Conservation (phyloP, 2,797 vertebrate species). For the Chlorospingus flavigularis region DNA sequence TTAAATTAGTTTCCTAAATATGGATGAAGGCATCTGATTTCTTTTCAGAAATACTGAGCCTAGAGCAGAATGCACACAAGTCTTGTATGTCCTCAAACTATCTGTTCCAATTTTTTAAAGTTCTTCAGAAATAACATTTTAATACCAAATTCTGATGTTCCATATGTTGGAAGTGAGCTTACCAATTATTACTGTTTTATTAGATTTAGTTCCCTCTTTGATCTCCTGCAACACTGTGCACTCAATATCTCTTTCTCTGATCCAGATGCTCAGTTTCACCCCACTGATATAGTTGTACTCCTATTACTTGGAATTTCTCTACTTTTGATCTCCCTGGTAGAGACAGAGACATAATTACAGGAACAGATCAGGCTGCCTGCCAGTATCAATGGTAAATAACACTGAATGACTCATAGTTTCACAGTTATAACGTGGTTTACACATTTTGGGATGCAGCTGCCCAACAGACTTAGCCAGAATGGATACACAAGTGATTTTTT, state of each 20-base stretch:
- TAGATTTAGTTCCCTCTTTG: constrained; percentile 66
- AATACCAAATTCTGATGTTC: constrained; percentile 56
- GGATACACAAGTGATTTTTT: background rate
- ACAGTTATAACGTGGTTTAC: constrained; percentile 58
- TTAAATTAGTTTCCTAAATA: constrained; percentile 34
- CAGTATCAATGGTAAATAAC: constrained; percentile 72
- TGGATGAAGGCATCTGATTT: constrained; percentile 11
- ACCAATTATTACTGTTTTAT: constrained; percentile 66
- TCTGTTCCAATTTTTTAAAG: constrained; percentile 54
- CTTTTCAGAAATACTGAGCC: background rate
- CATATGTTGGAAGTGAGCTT: constrained; percentile 59
- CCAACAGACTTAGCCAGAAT: constrained; percentile 54
- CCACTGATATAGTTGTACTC: constrained; percentile 50
- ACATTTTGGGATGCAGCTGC: constrained; percentile 63
- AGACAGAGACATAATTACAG: constrained; percentile 69
- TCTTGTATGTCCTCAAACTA: constrained; percentile 48
- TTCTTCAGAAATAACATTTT: constrained; percentile 56
- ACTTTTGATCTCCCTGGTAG: constrained; percentile 69
- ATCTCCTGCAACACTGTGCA: constrained; percentile 35
- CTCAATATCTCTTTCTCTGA: constrained; percentile 48
- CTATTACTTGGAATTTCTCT: constrained; percentile 66
- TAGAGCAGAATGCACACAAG: background rate
- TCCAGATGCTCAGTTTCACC: constrained; percentile 60
- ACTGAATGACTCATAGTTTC: constrained; percentile 63
- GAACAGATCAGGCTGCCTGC: constrained; percentile 65